These are phyloP conservation scores for Coranthus polyacanthus DNA, from an alignment of 2,797 vertebrate species.

Conservation along the genomic window DNA sequence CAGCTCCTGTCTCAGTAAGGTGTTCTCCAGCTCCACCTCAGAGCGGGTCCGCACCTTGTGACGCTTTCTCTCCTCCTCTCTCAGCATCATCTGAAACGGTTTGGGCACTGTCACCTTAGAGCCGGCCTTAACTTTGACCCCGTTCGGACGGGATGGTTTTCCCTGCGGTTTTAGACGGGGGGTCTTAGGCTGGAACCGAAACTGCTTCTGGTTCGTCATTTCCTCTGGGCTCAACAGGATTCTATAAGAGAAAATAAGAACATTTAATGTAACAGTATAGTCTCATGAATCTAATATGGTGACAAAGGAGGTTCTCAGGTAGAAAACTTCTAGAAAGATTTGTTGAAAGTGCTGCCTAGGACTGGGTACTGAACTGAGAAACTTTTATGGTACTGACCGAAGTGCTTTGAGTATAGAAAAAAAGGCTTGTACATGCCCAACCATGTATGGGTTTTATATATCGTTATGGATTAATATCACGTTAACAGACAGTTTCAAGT, in stretches of 20 bases:
- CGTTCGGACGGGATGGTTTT: neutral
- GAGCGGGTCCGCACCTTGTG: constrained; percentile 85
- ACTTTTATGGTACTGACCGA: too few species aligned
- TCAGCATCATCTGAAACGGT: constrained; percentile 93
- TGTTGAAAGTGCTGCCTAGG: too few species aligned
- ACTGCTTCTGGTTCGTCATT: constrained; percentile 26
- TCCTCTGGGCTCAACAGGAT: constrained; percentile 38
- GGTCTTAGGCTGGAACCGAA: constrained; percentile 35
- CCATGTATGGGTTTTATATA: too few species aligned
- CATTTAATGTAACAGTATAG: neutral
- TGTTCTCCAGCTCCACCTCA: constrained; percentile 84
- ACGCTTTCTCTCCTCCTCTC: constrained; percentile 89
- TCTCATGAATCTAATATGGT: too few species aligned
- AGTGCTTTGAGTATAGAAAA: too few species aligned
- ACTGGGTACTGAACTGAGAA: too few species aligned
- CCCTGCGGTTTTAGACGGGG: neutral
- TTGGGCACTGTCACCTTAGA: constrained; percentile 88
- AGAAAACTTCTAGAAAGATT: too few species aligned
- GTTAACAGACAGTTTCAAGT: too few species aligned
- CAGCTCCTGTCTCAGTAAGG: constrained; percentile 83
- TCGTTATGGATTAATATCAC: too few species aligned
- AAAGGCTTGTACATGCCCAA: too few species aligned
- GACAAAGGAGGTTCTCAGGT: too few species aligned
- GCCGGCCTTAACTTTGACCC: constrained; percentile 30
- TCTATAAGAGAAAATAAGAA: constrained; percentile 22